Conservation (phyloP, 2,888 invertebrate genomes). For the Lapara coniferarum region DNA sequence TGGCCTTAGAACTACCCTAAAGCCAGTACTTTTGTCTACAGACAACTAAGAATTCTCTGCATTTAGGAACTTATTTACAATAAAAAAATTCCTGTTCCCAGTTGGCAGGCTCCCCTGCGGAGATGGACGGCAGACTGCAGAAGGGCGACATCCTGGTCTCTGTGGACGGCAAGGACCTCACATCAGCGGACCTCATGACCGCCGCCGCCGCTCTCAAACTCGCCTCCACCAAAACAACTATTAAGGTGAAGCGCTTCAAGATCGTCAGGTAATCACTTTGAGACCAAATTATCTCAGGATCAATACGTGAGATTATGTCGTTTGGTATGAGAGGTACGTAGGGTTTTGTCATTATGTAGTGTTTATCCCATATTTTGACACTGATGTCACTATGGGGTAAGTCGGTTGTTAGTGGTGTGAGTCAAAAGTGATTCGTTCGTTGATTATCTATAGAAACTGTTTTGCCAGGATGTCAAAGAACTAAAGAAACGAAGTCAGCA, state of each 20-base stretch:
- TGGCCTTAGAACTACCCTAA: neutral
- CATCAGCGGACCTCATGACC: conserved; percentile 89
- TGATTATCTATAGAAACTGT: no score
- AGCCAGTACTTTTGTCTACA: no score
- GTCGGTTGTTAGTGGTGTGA: no score
- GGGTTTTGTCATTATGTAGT: no score
- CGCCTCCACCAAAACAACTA: conserved; percentile 89
- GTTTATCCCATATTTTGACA: no score
- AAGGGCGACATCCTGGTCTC: conserved; percentile 95
- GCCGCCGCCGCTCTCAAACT: conserved; percentile 96
- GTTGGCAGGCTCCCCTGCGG: conserved; percentile 94
- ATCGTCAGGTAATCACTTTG: conserved; percentile 69
- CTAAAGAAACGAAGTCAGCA: no score
- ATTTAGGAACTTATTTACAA: neutral
- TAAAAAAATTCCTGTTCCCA: conserved; percentile 54
- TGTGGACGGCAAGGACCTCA: conserved; percentile 94
- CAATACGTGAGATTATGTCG: neutral
- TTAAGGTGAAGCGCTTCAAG: conserved; percentile 95
- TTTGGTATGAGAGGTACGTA: neutral
- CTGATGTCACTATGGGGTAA: no score
- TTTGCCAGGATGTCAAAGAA: no score
- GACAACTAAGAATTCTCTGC: neutral
- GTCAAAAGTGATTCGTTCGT: no score
- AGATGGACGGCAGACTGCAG: conserved; percentile 93
- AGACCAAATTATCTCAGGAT: neutral